Percentiles rank a stretch among this genome's conserved stretches.
These are phyloP conservation scores for Cephus spinipes DNA, from an alignment of 2,888 invertebrate species.

Conservation along the genomic window DNA sequence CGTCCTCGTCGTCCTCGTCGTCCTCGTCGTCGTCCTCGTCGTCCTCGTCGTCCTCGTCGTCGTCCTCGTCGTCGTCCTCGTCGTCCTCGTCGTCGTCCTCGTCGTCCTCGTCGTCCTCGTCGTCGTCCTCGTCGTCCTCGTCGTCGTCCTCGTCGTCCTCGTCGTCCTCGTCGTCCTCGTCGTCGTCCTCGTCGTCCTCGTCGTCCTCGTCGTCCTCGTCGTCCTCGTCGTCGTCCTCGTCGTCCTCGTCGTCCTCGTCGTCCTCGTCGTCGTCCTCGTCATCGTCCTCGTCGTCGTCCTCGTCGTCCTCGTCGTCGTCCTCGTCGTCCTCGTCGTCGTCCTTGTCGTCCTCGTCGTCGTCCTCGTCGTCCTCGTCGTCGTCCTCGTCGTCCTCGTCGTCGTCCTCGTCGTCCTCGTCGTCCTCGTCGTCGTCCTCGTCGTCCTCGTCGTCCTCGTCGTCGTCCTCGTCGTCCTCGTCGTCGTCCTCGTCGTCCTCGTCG, in stretches of 20 bases:
- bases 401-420: neutral
- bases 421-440: neutral
- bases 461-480: neutral
- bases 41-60: neutral
- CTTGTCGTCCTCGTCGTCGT: no score
- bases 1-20: neutral
- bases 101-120: neutral
- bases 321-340: conserved; percentile 1
- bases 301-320: conserved; percentile 5
- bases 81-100: neutral
- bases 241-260: conserved; percentile 3
- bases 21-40: neutral
- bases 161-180: neutral
- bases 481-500: neutral
- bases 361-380: no score
- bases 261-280: neutral
- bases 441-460: conserved; percentile 3
- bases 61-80: neutral
- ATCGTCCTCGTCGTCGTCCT: neutral
- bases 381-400: no score
- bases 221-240: conserved; percentile 1
- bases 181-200: conserved; percentile 5
- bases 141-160: neutral
- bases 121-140: neutral
- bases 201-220: conserved; percentile 6